Evolutionary conservation across 2,113 vertebrate species (phyloP), one percentile per base, ranked within the genome.

Genomic region (Trichomycterus rosablanca): DNA sequence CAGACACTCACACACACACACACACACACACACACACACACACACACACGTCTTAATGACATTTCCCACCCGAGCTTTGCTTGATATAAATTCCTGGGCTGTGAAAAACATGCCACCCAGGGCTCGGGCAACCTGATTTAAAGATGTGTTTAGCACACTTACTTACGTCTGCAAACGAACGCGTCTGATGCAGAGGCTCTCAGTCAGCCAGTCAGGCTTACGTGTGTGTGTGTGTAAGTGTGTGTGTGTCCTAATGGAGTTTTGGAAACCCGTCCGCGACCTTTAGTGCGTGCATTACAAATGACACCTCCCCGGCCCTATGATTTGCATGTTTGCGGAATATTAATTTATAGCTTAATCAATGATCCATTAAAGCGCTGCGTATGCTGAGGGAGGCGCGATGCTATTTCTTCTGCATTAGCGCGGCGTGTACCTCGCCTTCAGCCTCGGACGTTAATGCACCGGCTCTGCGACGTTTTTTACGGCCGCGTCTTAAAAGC

Each of bases 311-410:
- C 59, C 45, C 45, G 45, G 67, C 67, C 67, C 71, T 86, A 76
- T 78, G 77, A 79, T 84, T 82, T 74, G 76, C 72, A 78, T 81
- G 66, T 83, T 83, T 81, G 73, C 72, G 62, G 63, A 53, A 70
- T 67, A 75, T 59, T 79, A 73, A 84, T 83, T 79, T 78, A 80
- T 77, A 65, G 70, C 69, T 77, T 77, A 83, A 84, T 83, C 78
- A 83, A 83, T 83, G 82, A 81, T 77, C 78, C 72, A 83, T 83
- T 81, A 82, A 78, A 81, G 74, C 78, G 70, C 72, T 55, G 67
- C 7, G 3, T 63, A 76, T 75, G 7, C 43, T n/a, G n/a, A 76
- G 80, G 74, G 78, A 39, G 76, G 69, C 74, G 66, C 57, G 58
- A 65, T 74, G 66, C 61, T 76, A 64, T 74, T 83, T 78, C 67